Base-by-base conservation (phyloP, 2,888 invertebrate genomes). In the Stenchaetothrips biformis region DNA sequence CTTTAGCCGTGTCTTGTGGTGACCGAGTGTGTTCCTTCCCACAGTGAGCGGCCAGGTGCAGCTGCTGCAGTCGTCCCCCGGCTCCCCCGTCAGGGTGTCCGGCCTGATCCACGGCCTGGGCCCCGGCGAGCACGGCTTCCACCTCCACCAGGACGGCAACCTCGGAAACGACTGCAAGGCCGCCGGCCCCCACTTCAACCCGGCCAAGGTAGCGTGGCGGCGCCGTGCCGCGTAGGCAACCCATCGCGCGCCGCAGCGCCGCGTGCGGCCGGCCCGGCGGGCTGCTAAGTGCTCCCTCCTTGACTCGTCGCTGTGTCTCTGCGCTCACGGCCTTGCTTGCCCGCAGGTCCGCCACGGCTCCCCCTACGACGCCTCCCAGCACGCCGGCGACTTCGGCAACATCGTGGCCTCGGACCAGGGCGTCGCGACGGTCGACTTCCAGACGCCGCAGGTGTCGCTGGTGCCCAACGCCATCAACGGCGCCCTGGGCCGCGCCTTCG, bases 401-500 rank as follows among this genome's bases (percentile, higher is more conserved):
- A 88, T 93, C 81, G 84, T 85, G 2, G 92, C 91, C 0, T 89
- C 90, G 83, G 85, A 87, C 16, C 86, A 87, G 83, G 93, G 93
- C 0, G 87, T 93, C 83, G 90, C 92, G 48, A 88, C 88, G 81
- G 93, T 94, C 85, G 88, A 92, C 82, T 88, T 91, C 83, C 87
- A 90, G 81, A 90, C 92, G 84, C 86, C 84, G 11, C 83, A 89
- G 37, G 80, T 82, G 37, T 79, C 82, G 4, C 81, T 83, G 74
- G 74, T 79, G 21, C 81, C 80, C 13, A 78, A 79, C 13, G 89
- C 93, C 86, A 89, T 96, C 74, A 88, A 89, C 82, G 92, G 94
- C 78, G 90, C 94, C 67, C 92, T 94, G 82, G 94, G 94, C 0
- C 89, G 95, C 80, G 93, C 95, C 0, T 87, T 95, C 74, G 93